phyloP scores from a whole-genome alignment of 1,140 invertebrate species.

The Halesus radiatus region DNA sequence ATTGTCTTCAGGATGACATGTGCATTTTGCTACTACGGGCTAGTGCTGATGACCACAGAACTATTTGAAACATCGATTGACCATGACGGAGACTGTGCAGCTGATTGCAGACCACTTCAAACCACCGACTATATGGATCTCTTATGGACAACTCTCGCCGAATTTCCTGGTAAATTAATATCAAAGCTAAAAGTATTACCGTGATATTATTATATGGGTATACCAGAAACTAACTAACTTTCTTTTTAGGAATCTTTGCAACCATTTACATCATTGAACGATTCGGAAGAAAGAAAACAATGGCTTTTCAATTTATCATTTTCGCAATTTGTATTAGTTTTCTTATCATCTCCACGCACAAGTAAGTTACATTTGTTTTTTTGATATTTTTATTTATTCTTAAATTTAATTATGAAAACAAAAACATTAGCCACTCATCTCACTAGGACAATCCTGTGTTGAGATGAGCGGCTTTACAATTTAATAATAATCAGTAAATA shows the following conservation, averaged over 20 bases:
- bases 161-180: constrained; percentile 84
- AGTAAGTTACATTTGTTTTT: no score
- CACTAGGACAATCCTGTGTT: no score
- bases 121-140: constrained; percentile 93
- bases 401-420: no score
- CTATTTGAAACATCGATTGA: constrained; percentile 82
- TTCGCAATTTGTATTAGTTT: constrained; percentile 88
- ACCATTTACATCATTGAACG: constrained; percentile 93
- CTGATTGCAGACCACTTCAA: constrained; percentile 82
- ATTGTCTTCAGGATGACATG: constrained; percentile 84
- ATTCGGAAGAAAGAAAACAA: constrained; percentile 92
- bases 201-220: no score
- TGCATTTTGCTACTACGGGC: constrained; percentile 96
- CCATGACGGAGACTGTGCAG: constrained; percentile 72
- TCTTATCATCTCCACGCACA: constrained; percentile 81
- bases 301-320: constrained; percentile 92
- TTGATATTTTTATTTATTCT: not conserved
- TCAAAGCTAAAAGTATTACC: no score
- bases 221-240: not conserved
- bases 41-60: constrained; percentile 96
- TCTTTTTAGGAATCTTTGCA: constrained; percentile 85
- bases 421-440: no score
- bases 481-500: no score
- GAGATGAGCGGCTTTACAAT: no score
- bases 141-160: constrained; percentile 94